Evolutionary conservation across 1,140 invertebrate species (phyloP).

Genomic region (Zaprionus nigranus): DNA sequence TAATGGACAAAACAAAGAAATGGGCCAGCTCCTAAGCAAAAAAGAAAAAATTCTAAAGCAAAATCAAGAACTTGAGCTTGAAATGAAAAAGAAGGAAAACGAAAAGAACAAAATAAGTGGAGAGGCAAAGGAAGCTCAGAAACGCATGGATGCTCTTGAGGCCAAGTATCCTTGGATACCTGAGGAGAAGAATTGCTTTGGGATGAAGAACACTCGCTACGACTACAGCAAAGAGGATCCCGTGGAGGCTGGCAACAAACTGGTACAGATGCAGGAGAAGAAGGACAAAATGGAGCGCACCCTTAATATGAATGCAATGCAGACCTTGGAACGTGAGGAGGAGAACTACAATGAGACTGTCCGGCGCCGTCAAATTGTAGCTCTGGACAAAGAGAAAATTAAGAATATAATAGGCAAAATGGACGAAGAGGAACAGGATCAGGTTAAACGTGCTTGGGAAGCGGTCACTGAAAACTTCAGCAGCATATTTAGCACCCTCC

Average conservation of each 20-base stretch:
- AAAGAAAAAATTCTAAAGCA: slow-evolving; percentile 90
- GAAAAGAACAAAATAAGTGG: slow-evolving; percentile 87
- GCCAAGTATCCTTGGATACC: slow-evolving; percentile 89
- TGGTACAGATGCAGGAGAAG: slow-evolving; percentile 87
- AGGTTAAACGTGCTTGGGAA: slow-evolving; percentile 92
- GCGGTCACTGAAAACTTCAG: slow-evolving; percentile 96
- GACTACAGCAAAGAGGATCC: slow-evolving; percentile 87
- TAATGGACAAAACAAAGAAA: slow-evolving; percentile 90
- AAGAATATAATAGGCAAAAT: slow-evolving; percentile 93
- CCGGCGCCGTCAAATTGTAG: slow-evolving; percentile 93
- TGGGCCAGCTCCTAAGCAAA: slow-evolving; percentile 87
- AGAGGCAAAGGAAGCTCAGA: slow-evolving; percentile 84
- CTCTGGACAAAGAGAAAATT: slow-evolving; percentile 93
- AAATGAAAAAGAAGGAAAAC: slow-evolving; percentile 92
- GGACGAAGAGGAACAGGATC: slow-evolving; percentile 95
- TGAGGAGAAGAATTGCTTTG: slow-evolving; percentile 92
- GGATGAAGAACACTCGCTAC: slow-evolving; percentile 87
- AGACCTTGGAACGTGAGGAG: slow-evolving; percentile 93
- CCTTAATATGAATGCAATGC: slow-evolving; percentile 94
- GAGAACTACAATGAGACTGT: slow-evolving; percentile 93
- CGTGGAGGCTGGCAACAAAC: slow-evolving; percentile 87
- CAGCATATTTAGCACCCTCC: slow-evolving; percentile 96
- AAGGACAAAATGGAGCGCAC: slow-evolving; percentile 91
- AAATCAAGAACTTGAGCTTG: slow-evolving; percentile 88
- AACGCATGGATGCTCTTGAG: slow-evolving; percentile 83